Evolutionary conservation across 2,797 vertebrate species (phyloP).

Genomic region (Eospalax fontanierii): DNA sequence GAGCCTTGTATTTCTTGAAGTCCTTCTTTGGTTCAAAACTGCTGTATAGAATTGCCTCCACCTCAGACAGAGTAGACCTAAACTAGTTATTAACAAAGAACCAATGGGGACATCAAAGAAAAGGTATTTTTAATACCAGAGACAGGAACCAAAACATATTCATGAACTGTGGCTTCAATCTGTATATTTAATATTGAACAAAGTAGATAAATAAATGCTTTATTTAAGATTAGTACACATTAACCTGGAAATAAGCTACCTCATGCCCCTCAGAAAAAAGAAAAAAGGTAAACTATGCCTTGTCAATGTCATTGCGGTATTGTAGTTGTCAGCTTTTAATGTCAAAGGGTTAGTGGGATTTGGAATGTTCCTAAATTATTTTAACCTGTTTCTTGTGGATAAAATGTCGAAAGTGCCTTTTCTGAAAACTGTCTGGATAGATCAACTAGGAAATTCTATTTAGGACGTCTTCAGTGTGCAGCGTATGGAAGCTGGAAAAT

Average conservation of each 20-base stretch:
- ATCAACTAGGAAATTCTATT: neutral
- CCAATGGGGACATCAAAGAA: slow-evolving; percentile 61
- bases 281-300: neutral
- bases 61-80: slow-evolving; percentile 7
- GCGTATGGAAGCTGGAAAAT: neutral
- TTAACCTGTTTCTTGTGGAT: neutral
- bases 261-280: neutral
- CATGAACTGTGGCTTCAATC: neutral
- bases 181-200: neutral
- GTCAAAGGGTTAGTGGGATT: neutral
- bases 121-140: slow-evolving; percentile 33
- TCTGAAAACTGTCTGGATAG: neutral
- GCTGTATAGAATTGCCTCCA: slow-evolving; percentile 41
- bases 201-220: neutral
- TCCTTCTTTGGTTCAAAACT: slow-evolving; percentile 51
- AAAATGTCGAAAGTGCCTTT: neutral
- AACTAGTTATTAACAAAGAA: slow-evolving; percentile 61
- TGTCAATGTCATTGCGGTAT: neutral
- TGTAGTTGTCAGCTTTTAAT: neutral
- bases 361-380: neutral
- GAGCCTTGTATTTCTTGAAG: slow-evolving; percentile 64
- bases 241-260: slow-evolving; percentile 20
- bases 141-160: slow-evolving; percentile 22
- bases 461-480: neutral
- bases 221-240: neutral